Base-by-base conservation (phyloP, 1,140 invertebrate genomes). In the Anastrepha ludens region DNA sequence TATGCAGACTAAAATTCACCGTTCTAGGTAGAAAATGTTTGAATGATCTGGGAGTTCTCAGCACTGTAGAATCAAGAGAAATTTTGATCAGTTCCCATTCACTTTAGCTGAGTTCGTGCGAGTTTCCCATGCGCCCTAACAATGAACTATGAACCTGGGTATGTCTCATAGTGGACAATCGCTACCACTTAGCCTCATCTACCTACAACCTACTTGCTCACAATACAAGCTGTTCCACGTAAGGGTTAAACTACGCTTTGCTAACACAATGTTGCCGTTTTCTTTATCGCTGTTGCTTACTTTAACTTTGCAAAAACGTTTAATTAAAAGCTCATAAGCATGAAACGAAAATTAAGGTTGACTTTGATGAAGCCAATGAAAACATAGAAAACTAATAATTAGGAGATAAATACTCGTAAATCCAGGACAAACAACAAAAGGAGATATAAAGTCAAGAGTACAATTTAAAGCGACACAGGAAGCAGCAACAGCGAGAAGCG, bases 321-420 rank as follows among this genome's bases (percentile, higher is more conserved):
- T 81, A 81, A 81, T 81, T 81, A 81, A 81, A 81, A 81, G 74
- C 47, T 81, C 74, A 81, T 81, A 81, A 81, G 74, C 74, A 81
- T 81, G 9, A 81, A 81, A 81, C 20, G 74, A 81, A 55, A 81
- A 81, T 81, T 50, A 15, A 81, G 74, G 7, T 29, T 81, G 74
- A 81, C 74, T 81, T 81, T 81, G 74, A 81, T 81, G 47, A 55
- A n/a, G 47, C n/a, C 5, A 81, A 74, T 41, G 50, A 29, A 62
- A 29, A 58, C 5, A 15, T 17, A 78, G 13, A 55, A 78, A 78
- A 2, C 44, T 9, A 55, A 81, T 29, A 81, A 74, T 17, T 13
- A 74, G 41, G 15, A 41, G 17, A 47, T 29, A 29, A 0, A 29
- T 29, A 29, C 29, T 29, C 29, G 13, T 55, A 67, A 39, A 39